Percentiles rank a stretch among this genome's conserved stretches.
Evolutionary conservation across 2,888 invertebrate genomes (phyloP).

Genomic region (Xylophagus ater): DNA sequence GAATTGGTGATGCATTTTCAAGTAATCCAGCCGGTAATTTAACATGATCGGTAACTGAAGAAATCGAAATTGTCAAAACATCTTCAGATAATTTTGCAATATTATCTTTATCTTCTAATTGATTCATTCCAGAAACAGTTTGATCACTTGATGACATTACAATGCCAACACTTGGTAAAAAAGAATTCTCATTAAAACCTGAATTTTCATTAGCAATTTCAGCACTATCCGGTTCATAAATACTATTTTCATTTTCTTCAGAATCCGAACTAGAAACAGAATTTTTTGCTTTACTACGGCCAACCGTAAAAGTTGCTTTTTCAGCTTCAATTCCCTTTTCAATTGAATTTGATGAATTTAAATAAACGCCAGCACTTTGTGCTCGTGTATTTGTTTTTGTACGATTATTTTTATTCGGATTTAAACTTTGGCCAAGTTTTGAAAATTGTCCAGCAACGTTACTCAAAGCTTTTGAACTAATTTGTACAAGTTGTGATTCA

Average conservation of each 20-base stretch:
- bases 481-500: conserved; percentile 74
- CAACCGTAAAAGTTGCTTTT: conserved; percentile 30
- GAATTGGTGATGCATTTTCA: conserved; percentile 32
- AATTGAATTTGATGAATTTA: conserved; percentile 24
- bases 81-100: conserved; percentile 36
- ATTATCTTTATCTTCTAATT: conserved; percentile 39
- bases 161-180: conserved; percentile 55
- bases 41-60: conserved; percentile 37
- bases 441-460: conserved; percentile 82
- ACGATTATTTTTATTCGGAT: conserved; percentile 41
- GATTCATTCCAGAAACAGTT: conserved; percentile 25
- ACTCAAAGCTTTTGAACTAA: conserved; percentile 74
- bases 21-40: conserved; percentile 34
- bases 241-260: conserved; percentile 55
- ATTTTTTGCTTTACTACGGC: conserved; percentile 22
- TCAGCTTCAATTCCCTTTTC: conserved; percentile 26
- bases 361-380: conserved; percentile 21
- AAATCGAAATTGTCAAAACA: conserved; percentile 36
- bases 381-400: conserved; percentile 41
- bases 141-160: conserved; percentile 41
- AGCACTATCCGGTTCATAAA: conserved; percentile 39
- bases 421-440: conserved; percentile 51
- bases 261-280: conserved; percentile 45
- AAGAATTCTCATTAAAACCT: conserved; percentile 43
- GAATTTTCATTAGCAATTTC: conserved; percentile 36